Evolutionary conservation across 2,797 vertebrate genomes (phyloP), one percentile per base, ranked within the genome.

Genomic region (Notolepis coatsorum): DNA sequence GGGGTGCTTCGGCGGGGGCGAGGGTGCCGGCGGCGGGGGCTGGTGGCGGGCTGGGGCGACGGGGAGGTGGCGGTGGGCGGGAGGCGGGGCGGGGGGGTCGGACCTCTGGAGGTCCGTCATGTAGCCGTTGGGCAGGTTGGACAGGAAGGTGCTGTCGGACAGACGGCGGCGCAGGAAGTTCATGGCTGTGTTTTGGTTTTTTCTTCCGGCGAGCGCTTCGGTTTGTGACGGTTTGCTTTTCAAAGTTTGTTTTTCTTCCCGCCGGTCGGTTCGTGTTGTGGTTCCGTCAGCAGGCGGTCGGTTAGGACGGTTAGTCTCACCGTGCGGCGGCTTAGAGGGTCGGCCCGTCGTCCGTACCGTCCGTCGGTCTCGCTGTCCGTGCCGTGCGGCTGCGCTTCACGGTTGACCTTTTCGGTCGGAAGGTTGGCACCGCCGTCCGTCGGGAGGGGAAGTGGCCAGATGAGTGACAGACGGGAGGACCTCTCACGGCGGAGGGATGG

Each of bases 121-220:
- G 94, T 99, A 99, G 80, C 97, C 97, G 46, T 98, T 98, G 87
- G 97, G 97, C 74, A 98, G 94, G 91, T 99, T 98, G 87, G 97
- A 96, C 85, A 99, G 97, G 91, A 99, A 98, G 92, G 93, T 98
- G 94, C 97, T 99, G 93, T 99, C 96, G 5, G 97, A 99, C 65
- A 99, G 95, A 69, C 96, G 95, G 69, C 97, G 96, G 55, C 96
- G 94, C 71, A 99, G 95, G 95, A 97, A 99, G 95, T 99, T 98
- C 96, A 98, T 98, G 92, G 85, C 59, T 73, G 81, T 79, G 7
- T 65, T 66, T 0, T n/a, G n/a, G n/a, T n/a, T n/a, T n/a, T n/a
- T n/a, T n/a, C n/a, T n/a, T n/a, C n/a, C n/a, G n/a, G n/a, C 57
- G 77, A 70, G 74, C 8, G 63, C 30, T 68, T 39, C 65, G 42